phyloP scores from a whole-genome alignment of 1,140 invertebrate genomes.

The Ceratina japonica region DNA sequence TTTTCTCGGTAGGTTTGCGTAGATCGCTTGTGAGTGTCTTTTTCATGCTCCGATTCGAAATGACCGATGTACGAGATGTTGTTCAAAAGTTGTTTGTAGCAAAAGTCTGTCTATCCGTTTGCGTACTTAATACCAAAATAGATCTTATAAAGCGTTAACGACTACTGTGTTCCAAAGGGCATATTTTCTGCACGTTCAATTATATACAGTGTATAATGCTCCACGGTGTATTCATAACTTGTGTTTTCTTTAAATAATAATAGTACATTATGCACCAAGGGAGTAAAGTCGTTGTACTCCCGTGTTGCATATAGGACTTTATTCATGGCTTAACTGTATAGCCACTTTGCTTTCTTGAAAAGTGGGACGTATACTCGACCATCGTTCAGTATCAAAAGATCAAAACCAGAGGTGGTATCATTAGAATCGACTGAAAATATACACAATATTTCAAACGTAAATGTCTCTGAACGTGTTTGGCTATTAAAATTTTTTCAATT shows the following conservation, averaged over 20 bases:
- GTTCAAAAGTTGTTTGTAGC: slow-evolving; percentile 6
- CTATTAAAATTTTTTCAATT: too few species aligned
- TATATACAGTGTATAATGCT: slow-evolving; percentile 1
- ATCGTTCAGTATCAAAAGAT: too few species aligned
- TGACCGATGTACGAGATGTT: slow-evolving; percentile 11
- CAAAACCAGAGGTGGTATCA: too few species aligned
- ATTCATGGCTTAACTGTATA: too few species aligned
- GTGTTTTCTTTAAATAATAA: slow-evolving; percentile 7
- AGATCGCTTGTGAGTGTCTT: not conserved
- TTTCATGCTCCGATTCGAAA: slow-evolving; percentile 20
- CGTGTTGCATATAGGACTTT: too few species aligned
- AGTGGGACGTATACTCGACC: too few species aligned
- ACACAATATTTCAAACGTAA: too few species aligned
- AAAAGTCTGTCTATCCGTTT: slow-evolving; percentile 13
- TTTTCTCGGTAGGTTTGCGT: slow-evolving; percentile 12
- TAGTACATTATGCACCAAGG: too few species aligned
- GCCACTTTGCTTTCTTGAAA: too few species aligned
- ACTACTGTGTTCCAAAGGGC: slow-evolving; percentile 10
- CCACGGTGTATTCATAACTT: slow-evolving; percentile 6
- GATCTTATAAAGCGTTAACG: not conserved
- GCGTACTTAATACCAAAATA: slow-evolving; percentile 3
- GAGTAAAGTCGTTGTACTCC: too few species aligned
- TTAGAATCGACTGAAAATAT: too few species aligned
- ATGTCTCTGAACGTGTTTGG: too few species aligned
- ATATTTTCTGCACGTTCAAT: slow-evolving; percentile 45